Base-by-base conservation (phyloP, 2,797 vertebrate genomes). In the Artibeus lituratus region DNA sequence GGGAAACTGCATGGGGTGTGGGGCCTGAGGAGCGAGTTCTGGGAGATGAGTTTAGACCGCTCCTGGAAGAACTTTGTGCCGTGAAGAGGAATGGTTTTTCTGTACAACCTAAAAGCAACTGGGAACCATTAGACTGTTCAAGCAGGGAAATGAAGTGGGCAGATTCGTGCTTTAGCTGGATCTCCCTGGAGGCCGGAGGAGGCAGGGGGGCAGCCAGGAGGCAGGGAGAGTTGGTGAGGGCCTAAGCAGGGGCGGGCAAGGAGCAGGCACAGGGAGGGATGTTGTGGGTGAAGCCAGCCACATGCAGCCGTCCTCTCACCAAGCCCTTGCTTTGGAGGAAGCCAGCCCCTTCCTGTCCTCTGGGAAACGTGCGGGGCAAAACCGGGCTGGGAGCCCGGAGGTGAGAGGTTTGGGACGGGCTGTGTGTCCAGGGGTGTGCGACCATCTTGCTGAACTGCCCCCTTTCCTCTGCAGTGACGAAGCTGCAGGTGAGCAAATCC, bases 401-500 rank as follows among this genome's bases (percentile, higher is more conserved):
- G 42, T 1, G 26, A n/a, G 26, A 37, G 76, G 29, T 9, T 10
- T 12, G 57, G 72, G 16, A 29, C 0, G 1, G 67, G 16, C 21
- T 5, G 0, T 0, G 1, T 26, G 49, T 47, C 74, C 7, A 2
- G 47, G 59, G 21, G 2, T 44, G 7, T 11, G 47, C 5, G n/a
- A 1, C 9, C 0, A 0, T 24, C 5, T 29, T 49, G 16, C 92
- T 94, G 35, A 97, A 1, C n/a, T 2, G 1, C 15, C 1, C 26
- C n/a, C 49, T 73, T 74, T 24, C 49, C 89, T 42, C 73, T 69
- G 44, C 98, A 99, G 99, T 99, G 97, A 99, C 99, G 83, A 99
- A 99, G 97, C 98, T 99, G 83, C 99, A 99, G 70, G 99, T 99
- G 95, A 99, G 99, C 98, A 99, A 99, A 97, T 99, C 99, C 0